Conservation (phyloP, 2,888 invertebrate species). For the Lasiommata megera region DNA sequence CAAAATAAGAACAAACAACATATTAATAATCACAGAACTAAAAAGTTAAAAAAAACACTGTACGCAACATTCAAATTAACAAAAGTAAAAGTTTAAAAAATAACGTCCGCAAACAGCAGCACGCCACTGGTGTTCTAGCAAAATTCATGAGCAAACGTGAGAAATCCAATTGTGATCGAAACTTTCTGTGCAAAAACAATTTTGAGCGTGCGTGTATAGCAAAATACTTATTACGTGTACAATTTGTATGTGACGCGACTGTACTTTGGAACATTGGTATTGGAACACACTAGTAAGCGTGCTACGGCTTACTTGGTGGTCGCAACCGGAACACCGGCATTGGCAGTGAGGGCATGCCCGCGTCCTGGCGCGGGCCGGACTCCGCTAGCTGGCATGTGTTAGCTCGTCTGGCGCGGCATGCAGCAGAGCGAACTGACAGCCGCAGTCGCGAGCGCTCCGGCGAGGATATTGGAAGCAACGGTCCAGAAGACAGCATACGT, state of each 20-base stretch:
- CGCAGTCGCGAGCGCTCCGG: conserved; percentile 90
- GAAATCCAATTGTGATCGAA: conserved; percentile 31
- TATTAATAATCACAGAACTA: neutral
- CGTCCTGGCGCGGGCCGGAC: conserved; percentile 70
- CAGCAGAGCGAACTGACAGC: conserved; percentile 94
- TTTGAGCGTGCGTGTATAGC: conserved; percentile 37
- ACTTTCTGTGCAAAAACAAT: conserved; percentile 32
- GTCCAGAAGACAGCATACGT: conserved; percentile 93
- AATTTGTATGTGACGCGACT: conserved; percentile 21
- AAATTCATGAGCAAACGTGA: conserved; percentile 24
- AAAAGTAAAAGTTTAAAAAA: conserved; percentile 14
- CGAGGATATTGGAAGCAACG: conserved; percentile 93
- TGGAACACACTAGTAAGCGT: conserved; percentile 58
- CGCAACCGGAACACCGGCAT: conserved; percentile 73
- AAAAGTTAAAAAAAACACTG: neutral
- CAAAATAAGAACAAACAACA: neutral
- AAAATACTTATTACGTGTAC: conserved; percentile 28
- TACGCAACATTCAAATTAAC: conserved; percentile 2
- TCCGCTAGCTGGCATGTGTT: conserved; percentile 81
- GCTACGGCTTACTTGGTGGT: conserved; percentile 77
- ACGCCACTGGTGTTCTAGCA: conserved; percentile 23
- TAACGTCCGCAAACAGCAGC: conserved; percentile 19
- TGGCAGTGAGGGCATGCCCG: conserved; percentile 76
- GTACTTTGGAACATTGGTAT: conserved; percentile 22
- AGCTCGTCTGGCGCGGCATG: conserved; percentile 89